Evolutionary conservation across 2,797 vertebrate species (phyloP).

Genomic region (Pagetopsis macropterus): DNA sequence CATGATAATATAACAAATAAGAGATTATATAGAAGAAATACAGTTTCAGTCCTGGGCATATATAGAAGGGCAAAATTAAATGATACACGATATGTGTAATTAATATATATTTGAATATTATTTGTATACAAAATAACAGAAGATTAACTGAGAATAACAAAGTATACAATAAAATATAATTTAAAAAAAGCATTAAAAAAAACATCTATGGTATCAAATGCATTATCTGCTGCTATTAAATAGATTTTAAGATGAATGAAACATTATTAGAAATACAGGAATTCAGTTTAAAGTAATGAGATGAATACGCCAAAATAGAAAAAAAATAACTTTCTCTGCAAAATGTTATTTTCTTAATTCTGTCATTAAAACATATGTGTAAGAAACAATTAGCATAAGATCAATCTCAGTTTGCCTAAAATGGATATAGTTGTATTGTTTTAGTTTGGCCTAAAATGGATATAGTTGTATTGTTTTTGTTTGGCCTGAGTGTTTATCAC

Average conservation of each 20-base stretch:
- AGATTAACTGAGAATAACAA: neutral
- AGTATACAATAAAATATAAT: neutral
- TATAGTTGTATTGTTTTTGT: constrained; percentile 33
- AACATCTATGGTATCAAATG: neutral
- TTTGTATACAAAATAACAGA: neutral
- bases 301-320: neutral
- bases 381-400: constrained; percentile 6
- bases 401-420: neutral
- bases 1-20: neutral
- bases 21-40: neutral
- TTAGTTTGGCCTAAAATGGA: constrained; percentile 1
- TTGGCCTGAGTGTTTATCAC: constrained; percentile 34
- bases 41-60: neutral
- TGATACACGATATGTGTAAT: neutral
- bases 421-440: constrained; percentile 32
- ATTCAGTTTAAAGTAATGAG: neutral
- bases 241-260: neutral
- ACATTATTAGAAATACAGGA: constrained; percentile 4
- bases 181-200: neutral
- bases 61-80: neutral
- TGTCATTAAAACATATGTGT: neutral
- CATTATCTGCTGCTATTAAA: neutral
- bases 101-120: neutral
- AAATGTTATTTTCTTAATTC: neutral
- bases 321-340: neutral